Conservation (phyloP, 2,113 vertebrate genomes). For the Muntiacus muntjak region DNA sequence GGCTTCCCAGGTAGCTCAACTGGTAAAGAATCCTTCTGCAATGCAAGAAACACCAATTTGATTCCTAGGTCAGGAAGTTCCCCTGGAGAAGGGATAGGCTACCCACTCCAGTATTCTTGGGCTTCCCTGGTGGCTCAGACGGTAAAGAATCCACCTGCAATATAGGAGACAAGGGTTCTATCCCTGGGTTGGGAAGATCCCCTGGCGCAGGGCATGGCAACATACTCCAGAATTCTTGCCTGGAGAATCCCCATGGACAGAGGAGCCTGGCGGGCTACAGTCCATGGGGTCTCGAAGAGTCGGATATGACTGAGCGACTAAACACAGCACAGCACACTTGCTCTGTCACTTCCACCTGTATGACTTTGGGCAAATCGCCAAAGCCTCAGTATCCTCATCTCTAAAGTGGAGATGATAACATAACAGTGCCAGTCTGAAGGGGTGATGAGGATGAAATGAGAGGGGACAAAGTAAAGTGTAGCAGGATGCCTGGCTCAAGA, state of each 20-base stretch:
- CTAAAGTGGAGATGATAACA: neutral
- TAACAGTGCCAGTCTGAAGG: neutral
- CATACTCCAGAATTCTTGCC: neutral
- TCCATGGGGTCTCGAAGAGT: neutral
- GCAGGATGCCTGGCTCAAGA: neutral
- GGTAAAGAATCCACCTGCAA: neutral
- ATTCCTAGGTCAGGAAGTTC: neutral
- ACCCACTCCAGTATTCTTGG: neutral
- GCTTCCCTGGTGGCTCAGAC: neutral
- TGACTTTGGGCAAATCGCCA: neutral
- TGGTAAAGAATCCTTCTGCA: neutral
- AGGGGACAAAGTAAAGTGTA: neutral
- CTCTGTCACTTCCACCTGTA: neutral
- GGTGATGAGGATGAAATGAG: neutral
- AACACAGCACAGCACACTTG: neutral
- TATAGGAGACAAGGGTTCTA: neutral
- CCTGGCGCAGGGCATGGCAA: neutral
- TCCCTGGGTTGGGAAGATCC: neutral
- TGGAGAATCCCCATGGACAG: neutral
- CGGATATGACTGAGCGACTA: neutral
- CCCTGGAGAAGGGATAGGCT: neutral
- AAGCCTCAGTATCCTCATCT: neutral
- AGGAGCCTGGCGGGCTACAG: neutral
- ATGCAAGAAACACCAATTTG: neutral
- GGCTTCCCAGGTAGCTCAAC: neutral